Percentiles rank a stretch among this genome's conserved stretches.
These are phyloP conservation scores for Platynereis dumerilii DNA, from an alignment of 2,888 invertebrate species.

Conservation along the genomic window DNA sequence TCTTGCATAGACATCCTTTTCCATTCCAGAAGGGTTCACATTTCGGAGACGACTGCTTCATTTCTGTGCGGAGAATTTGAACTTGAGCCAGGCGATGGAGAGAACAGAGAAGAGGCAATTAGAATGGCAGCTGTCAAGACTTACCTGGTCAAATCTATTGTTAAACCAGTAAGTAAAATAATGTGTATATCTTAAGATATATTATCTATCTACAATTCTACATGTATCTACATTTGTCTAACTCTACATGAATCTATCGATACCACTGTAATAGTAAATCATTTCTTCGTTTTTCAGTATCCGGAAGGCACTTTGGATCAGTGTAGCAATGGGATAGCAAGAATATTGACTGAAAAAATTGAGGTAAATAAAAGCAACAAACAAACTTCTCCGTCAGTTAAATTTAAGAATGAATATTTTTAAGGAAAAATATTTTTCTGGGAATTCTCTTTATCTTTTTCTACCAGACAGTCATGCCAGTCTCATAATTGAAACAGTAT, in stretches of 20 bases:
- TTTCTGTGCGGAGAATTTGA: slow-evolving; percentile 90
- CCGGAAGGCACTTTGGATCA: no score
- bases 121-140: slow-evolving; percentile 88
- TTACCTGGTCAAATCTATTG: slow-evolving; percentile 85
- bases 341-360: no score
- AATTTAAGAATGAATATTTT: no score
- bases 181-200: background rate
- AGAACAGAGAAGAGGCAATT: slow-evolving; percentile 88
- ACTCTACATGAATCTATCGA: background rate
- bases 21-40: slow-evolving; percentile 82
- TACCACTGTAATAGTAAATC: no score
- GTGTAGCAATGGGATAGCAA: no score
- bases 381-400: no score
- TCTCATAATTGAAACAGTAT: no score
- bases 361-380: no score
- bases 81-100: slow-evolving; percentile 88
- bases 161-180: slow-evolving; percentile 72
- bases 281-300: background rate
- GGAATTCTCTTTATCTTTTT: no score
- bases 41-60: slow-evolving; percentile 87
- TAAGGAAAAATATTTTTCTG: no score
- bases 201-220: background rate
- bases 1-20: no score
- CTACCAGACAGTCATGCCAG: no score
- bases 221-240: background rate